These are phyloP conservation scores for Eurystomus glaucurus DNA, from an alignment of 2,797 vertebrate species.

Conservation along the genomic window DNA sequence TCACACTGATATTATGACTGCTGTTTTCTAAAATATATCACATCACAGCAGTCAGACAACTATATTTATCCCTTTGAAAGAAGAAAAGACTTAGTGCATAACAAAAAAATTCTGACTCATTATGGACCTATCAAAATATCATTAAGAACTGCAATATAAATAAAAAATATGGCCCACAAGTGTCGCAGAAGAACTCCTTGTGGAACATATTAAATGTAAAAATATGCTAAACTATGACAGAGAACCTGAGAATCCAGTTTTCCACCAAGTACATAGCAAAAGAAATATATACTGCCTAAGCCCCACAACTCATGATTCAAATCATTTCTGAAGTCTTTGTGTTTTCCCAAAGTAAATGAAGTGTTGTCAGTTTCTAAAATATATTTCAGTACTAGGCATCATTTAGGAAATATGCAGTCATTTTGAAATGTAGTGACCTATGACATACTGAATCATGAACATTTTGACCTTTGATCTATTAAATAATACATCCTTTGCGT, in stretches of 20 bases:
- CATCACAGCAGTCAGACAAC: neutral
- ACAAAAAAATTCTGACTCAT: conserved; percentile 49
- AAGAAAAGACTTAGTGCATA: neutral
- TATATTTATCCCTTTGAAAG: conserved; percentile 1
- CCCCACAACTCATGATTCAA: conserved; percentile 22
- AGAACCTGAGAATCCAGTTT: conserved; percentile 39
- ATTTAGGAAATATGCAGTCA: conserved; percentile 72
- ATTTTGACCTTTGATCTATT: conserved; percentile 61
- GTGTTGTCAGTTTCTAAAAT: conserved; percentile 58
- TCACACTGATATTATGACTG: neutral
- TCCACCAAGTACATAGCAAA: neutral
- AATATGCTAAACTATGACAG: conserved; percentile 5
- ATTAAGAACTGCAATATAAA: conserved; percentile 29
- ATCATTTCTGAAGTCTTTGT: conserved; percentile 39
- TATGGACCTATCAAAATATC: conserved; percentile 40
- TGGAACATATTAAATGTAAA: conserved; percentile 47
- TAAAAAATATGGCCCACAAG: conserved; percentile 4
- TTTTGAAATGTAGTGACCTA: conserved; percentile 59
- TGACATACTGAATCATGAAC: conserved; percentile 75
- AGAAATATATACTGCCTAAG: conserved; percentile 21
- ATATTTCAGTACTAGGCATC: conserved; percentile 61
- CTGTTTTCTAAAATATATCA: conserved; percentile 24
- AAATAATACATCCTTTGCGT: conserved; percentile 72
- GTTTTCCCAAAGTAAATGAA: conserved; percentile 15
- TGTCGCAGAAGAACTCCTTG: conserved; percentile 3